Evolutionary conservation across 2,797 vertebrate genomes (phyloP).

Genomic region (Epinephelus malabaricus): DNA sequence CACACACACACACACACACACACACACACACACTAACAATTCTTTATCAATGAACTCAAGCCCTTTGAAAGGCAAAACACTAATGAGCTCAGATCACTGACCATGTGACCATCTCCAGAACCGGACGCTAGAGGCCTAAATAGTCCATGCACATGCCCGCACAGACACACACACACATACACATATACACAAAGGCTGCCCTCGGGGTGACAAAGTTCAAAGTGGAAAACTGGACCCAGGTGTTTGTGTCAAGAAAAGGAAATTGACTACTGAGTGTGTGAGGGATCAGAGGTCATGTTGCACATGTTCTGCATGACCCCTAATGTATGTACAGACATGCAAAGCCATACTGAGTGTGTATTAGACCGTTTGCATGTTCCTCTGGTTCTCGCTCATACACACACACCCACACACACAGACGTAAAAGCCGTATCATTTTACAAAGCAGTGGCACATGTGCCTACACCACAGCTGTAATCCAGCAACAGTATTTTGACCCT

Average conservation of each 20-base stretch:
- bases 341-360: conserved; percentile 6
- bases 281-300: conserved; percentile 62
- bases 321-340: conserved; percentile 44
- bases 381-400: conserved; percentile 17
- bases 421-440: neutral
- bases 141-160: neutral
- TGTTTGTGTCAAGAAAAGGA: conserved; percentile 69
- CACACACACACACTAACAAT: conserved; percentile 5
- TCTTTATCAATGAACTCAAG: neutral
- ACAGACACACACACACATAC: conserved; percentile 11
- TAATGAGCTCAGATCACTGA: conserved; percentile 59
- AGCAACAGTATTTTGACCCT: neutral
- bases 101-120: conserved; percentile 41
- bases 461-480: neutral
- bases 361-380: conserved; percentile 16
- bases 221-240: conserved; percentile 78
- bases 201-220: conserved; percentile 46
- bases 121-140: conserved; percentile 37
- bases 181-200: conserved; percentile 34
- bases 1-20: neutral
- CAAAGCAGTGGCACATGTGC: conserved; percentile 6
- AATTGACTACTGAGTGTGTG: conserved; percentile 64
- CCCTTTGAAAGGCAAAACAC: conserved; percentile 21
- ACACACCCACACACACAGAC: neutral
- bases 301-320: conserved; percentile 55